Evolutionary conservation across 2,888 invertebrate genomes (phyloP), one percentile per base, ranked within the genome.

Genomic region (Automeris io): DNA sequence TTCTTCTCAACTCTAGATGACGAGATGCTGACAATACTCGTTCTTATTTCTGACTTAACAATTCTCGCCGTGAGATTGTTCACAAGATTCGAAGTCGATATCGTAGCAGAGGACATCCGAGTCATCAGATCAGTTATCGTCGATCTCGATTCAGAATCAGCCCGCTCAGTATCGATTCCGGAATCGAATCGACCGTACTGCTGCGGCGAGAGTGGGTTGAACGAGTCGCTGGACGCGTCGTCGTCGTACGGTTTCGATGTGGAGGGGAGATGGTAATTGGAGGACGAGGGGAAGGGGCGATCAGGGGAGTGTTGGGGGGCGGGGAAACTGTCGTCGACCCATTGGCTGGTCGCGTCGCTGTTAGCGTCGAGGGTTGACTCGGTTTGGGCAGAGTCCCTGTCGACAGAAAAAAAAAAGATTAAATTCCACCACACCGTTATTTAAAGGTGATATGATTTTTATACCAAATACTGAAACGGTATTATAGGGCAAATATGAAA

Each of bases 261-360:
- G 40, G 78, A 75, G 1, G 78, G 79, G 45, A 70, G 65, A 48
- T 73, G 70, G 62, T 75, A 80, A 29, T 70, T 72, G 41, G 70
- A 66, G 2, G 67, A 54, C 50, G 69, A 68, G 41, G 70, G 77
- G 63, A 62, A 70, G 18, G 68, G 58, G 5, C 64, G 56, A 46
- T 64, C 66, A 32, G 70, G 62, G 18, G 75, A 70, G 51, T 70
- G 70, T 52, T 69, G 69, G 18, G 74, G 66, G n/a, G 70, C 67
- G 42, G 81, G 83, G 70, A 86, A 86, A 57, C 85, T 83, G 68
- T 87, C 87, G 65, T 86, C 87, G 46, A 87, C 83, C 87, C 87
- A 87, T 43, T 86, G 85, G 61, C 82, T 82, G 48, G 86, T 87
- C 13, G 87, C 87, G 59, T 80, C 82, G 47, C 77, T 74, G 55